Evolutionary conservation across 2,797 vertebrate genomes (phyloP), one percentile per base, ranked within the genome.

Genomic region (Rhadinocentrus ornatus): DNA sequence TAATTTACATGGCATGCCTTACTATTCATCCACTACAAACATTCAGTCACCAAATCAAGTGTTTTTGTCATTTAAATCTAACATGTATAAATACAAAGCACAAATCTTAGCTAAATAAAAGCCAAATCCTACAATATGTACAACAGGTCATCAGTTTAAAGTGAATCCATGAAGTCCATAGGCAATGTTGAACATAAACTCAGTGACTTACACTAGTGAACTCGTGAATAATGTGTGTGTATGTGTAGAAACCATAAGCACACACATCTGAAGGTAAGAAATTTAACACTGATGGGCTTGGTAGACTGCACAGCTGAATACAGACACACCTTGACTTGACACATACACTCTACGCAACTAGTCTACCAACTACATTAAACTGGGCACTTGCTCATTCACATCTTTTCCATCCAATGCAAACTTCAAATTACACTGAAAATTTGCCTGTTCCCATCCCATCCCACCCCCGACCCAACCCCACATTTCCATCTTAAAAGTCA

Each of bases 1-100:
- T 93, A 90, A 94, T 89, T 94, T 89, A 94, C 92, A 94, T 91
- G 90, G 91, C 93, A 94, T 93, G 93, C 92, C 92, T 91, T 87
- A 92, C 91, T 92, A 94, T 90, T 88, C 91, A 91, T 91, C 91
- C 92, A 93, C 93, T 92, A 91, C 88, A 91, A 93, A 93, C 86
- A 84, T 92, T 94, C 93, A 94, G 91, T 92, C 90, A 93, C 87
- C 92, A 93, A 89, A 88, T 92, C 88, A 86, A 87, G 77, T 88
- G 63, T 88, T 90, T 89, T 90, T 87, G 71, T 89, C 79, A 76
- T 86, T 88, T 81, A 87, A 74, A 62, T 87, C 84, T 91, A 50
- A 92, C 91, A 89, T 75, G 91, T 93, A 93, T 87, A 91, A 91
- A 89, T 92, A 94, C 90, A 91, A 93, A 93, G 88, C 92, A 94